Percentiles rank a stretch among this genome's conserved stretches.
phyloP scores from a whole-genome alignment of 2,888 invertebrate genomes.

The Hydroisotoma schaefferi region DNA sequence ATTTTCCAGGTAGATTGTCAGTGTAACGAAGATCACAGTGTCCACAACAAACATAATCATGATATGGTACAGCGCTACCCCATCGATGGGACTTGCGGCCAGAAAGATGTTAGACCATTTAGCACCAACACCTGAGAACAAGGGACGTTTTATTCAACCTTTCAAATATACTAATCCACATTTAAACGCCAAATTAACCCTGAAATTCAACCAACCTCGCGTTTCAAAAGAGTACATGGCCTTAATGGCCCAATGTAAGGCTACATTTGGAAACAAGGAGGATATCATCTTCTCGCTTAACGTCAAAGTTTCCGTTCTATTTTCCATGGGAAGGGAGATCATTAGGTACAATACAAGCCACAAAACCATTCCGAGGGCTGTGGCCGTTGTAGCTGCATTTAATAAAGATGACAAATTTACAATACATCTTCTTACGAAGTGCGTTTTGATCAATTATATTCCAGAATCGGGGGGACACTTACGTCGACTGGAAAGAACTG shows the following conservation, averaged over 20 bases:
- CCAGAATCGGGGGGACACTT: no score
- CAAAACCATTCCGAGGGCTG: constrained; percentile 49
- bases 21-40: constrained; percentile 55
- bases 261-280: constrained; percentile 50
- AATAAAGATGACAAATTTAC: no score
- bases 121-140: constrained; percentile 50
- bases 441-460: no score
- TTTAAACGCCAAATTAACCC: neutral
- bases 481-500: constrained; percentile 55
- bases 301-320: constrained; percentile 37
- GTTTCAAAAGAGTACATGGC: constrained; percentile 49
- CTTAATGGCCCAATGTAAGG: constrained; percentile 49
- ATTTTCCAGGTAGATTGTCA: constrained; percentile 63
- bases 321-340: constrained; percentile 41
- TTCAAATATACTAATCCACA: neutral
- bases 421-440: no score
- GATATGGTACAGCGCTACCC: constrained; percentile 51
- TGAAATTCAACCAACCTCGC: constrained; percentile 31
- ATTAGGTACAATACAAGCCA: constrained; percentile 49
- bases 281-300: constrained; percentile 43
- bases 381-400: constrained; percentile 50
- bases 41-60: constrained; percentile 46
- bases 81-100: constrained; percentile 50
- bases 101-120: constrained; percentile 51
- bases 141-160: neutral